phyloP scores from a whole-genome alignment of 2,797 vertebrate genomes.

The Lutjanus argentimaculatus region DNA sequence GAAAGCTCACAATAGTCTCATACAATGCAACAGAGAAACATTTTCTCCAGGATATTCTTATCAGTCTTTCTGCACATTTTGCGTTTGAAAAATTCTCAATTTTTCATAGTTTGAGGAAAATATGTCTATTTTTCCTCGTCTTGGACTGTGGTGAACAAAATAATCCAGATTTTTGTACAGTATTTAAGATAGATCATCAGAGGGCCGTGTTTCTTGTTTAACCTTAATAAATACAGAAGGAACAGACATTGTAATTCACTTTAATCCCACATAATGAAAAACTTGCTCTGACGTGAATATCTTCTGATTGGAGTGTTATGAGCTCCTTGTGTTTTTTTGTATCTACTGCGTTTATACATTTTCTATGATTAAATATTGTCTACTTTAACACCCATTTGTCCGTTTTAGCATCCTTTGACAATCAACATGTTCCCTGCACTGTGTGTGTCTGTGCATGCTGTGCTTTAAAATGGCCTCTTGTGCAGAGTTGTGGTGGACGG shows the following conservation, averaged over 20 bases:
- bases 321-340: not conserved
- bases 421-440: not conserved
- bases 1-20: slow-evolving; percentile 15
- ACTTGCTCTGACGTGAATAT: not conserved
- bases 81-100: not conserved
- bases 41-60: slow-evolving; percentile 42
- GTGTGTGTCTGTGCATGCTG: not conserved
- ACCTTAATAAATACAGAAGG: not conserved
- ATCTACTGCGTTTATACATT: not conserved
- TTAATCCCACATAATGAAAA: not conserved
- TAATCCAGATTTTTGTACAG: not conserved
- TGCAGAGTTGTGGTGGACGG: not conserved
- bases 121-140: not conserved
- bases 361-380: not conserved
- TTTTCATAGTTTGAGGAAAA: slow-evolving; percentile 12
- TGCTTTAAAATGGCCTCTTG: not conserved
- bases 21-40: slow-evolving; percentile 48
- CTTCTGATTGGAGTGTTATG: not conserved
- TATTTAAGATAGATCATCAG: not conserved
- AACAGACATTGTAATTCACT: too few species aligned
- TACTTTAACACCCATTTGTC: not conserved
- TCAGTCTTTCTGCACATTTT: slow-evolving; percentile 51
- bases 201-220: not conserved
- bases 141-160: not conserved
- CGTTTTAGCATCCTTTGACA: not conserved